These are phyloP conservation scores for Carollia perspicillata DNA, from an alignment of 2,113 vertebrate species.

Conservation along the genomic window DNA sequence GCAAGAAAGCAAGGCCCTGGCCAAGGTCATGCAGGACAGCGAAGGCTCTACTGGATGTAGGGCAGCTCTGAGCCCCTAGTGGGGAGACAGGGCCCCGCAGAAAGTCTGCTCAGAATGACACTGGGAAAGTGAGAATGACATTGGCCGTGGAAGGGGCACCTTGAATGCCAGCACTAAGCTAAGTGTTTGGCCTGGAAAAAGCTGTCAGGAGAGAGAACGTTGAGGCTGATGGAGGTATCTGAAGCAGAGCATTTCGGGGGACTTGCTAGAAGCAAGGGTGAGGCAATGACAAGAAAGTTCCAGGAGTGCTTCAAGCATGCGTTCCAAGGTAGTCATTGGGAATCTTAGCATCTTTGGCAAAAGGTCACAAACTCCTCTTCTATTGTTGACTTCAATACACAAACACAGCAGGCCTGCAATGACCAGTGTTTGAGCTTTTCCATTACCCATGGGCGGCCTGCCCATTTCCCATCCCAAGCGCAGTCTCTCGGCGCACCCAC, in stretches of 20 bases:
- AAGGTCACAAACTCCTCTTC: neutral
- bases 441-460: constrained; percentile 68
- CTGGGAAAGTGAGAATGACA: neutral
- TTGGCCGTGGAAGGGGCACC: neutral
- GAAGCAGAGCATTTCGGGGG: neutral
- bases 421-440: constrained; percentile 57
- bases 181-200: neutral
- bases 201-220: neutral
- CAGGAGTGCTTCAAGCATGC: neutral
- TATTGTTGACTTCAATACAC: constrained; percentile 27
- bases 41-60: neutral
- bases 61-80: neutral
- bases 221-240: neutral
- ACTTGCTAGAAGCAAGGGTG: neutral
- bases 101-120: neutral
- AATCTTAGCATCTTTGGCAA: neutral
- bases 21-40: neutral
- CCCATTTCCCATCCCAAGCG: rapidly evolving
- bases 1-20: neutral
- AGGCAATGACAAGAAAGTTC: neutral
- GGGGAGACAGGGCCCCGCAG: neutral
- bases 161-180: neutral
- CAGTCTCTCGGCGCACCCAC: neutral
- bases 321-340: neutral
- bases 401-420: neutral